phyloP scores from a whole-genome alignment of 2,888 invertebrate species.

The Sympetrum striolatum region DNA sequence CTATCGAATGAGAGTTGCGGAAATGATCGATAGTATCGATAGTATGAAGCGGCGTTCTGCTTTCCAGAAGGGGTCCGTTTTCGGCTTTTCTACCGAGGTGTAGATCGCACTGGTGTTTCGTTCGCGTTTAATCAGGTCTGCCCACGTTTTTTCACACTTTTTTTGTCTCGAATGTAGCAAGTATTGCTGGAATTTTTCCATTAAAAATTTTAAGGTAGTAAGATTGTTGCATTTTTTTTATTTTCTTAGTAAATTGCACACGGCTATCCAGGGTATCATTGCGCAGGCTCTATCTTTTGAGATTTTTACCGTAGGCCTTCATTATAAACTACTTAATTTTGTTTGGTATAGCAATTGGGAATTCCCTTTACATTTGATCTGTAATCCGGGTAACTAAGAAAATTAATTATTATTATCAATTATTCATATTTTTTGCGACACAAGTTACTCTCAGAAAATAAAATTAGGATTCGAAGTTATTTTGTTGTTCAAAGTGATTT shows the following conservation, averaged over 20 bases:
- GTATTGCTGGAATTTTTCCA: neutral
- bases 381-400: too few relatives aligned
- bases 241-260: neutral
- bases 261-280: neutral
- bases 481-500: neutral
- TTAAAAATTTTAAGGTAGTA: neutral
- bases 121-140: neutral
- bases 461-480: neutral
- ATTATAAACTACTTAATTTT: neutral
- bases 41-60: conserved; percentile 21
- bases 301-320: neutral
- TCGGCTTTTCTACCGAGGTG: neutral
- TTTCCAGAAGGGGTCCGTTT: neutral
- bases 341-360: neutral
- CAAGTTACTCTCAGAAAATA: neutral
- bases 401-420: neutral
- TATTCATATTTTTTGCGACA: neutral
- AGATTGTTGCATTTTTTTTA: neutral
- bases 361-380: neutral
- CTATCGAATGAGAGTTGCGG: neutral
- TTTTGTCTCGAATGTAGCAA: neutral
- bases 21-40: conserved; percentile 32
- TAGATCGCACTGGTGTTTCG: neutral
- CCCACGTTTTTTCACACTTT: neutral
- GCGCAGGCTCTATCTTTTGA: conserved; percentile 28